phyloP scores from a whole-genome alignment of 2,797 vertebrate species.

The Periparus ater region DNA sequence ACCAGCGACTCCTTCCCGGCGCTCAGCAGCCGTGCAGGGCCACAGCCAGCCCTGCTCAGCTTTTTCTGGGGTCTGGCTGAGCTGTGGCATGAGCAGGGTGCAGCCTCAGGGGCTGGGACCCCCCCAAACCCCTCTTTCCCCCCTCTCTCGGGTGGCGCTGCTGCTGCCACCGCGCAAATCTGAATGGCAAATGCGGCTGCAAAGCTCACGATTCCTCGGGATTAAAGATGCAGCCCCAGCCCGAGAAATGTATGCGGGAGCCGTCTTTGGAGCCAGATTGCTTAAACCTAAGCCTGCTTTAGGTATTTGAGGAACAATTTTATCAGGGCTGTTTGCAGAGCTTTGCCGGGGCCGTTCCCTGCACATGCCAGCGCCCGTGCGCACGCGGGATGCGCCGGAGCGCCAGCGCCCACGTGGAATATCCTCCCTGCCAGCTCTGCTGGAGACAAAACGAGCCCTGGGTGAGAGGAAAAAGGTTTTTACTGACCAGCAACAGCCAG shows the following conservation, averaged over 20 bases:
- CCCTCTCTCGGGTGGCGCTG: accelerated
- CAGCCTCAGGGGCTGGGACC: no score
- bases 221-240: slow-evolving; percentile 21
- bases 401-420: neutral
- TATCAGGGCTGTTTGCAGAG: neutral
- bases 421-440: neutral
- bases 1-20: neutral
- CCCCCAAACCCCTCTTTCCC: neutral
- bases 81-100: neutral
- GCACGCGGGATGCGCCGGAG: neutral
- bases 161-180: accelerated
- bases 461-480: neutral
- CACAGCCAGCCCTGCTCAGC: neutral
- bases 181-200: neutral
- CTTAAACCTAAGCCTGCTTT: slow-evolving; percentile 48
- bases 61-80: neutral
- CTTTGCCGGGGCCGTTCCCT: neutral
- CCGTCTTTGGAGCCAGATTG: neutral
- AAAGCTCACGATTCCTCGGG: neutral
- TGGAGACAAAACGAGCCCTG: accelerated
- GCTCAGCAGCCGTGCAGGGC: neutral
- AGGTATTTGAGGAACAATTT: slow-evolving; percentile 42
- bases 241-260: neutral
- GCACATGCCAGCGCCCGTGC: neutral
- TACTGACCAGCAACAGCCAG: accelerated